Percentiles rank a stretch among this genome's conserved stretches.
These are phyloP conservation scores for Barnardius zonarius DNA, from an alignment of 2,113 vertebrate genomes.

Conservation along the genomic window DNA sequence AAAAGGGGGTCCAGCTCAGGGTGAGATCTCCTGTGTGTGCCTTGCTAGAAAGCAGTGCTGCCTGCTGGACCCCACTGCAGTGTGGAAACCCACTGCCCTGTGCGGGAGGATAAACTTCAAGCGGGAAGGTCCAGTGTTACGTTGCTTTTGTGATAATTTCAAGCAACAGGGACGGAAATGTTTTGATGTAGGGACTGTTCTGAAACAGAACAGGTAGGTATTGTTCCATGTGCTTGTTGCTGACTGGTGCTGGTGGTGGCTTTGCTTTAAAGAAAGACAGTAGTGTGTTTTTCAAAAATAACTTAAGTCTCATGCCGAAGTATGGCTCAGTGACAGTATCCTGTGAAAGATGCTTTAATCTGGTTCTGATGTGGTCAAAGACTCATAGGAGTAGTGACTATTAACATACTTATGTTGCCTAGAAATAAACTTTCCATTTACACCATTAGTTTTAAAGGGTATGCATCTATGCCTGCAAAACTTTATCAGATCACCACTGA, in stretches of 20 bases:
- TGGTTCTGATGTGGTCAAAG: neutral
- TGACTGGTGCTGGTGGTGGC: neutral
- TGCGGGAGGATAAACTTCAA: neutral
- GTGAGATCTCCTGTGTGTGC: neutral
- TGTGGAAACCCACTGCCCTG: neutral
- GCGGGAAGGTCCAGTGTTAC: neutral
- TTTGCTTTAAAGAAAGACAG: neutral
- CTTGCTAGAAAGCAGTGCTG: neutral
- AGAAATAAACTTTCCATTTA: neutral
- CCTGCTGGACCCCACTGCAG: neutral
- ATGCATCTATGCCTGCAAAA: neutral
- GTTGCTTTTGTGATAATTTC: neutral
- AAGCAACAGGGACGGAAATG: neutral
- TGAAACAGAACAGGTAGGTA: neutral
- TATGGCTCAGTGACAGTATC: neutral
- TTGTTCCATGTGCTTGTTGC: neutral
- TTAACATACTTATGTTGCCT: neutral
- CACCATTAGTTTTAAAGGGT: neutral
- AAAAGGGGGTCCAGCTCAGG: neutral
- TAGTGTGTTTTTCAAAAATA: neutral
- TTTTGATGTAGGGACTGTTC: neutral
- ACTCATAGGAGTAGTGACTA: neutral
- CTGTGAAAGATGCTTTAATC: neutral
- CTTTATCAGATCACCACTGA: neutral
- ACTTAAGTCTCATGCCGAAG: neutral